phyloP scores from a whole-genome alignment of 1,140 invertebrate genomes.

The Cotesia glomerata region DNA sequence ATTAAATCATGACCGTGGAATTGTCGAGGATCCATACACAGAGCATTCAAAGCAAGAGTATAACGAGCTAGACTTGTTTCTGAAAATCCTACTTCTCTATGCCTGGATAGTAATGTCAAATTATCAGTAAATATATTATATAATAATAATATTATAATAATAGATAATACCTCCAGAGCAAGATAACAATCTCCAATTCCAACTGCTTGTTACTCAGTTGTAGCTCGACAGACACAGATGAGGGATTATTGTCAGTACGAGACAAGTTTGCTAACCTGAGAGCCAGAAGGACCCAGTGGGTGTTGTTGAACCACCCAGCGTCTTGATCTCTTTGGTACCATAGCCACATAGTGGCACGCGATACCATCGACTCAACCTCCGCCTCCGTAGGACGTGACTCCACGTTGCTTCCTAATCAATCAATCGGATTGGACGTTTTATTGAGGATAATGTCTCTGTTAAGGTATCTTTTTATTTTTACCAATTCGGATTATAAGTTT shows the following conservation, averaged over 20 bases:
- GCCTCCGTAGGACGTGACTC: conserved; percentile 33
- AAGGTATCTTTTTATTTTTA: neutral
- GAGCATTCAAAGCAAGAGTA: conserved; percentile 74
- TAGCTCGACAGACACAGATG: conserved; percentile 69
- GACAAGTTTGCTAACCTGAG: conserved; percentile 59
- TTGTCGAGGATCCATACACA: conserved; percentile 81
- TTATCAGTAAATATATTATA: neutral
- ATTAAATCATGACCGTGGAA: conserved; percentile 84
- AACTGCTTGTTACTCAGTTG: conserved; percentile 81
- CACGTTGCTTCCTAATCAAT: neutral
- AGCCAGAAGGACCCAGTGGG: conserved; percentile 74
- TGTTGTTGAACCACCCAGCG: conserved; percentile 80
- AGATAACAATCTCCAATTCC: conserved; percentile 81
- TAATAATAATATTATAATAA: neutral
- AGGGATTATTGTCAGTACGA: conserved; percentile 58
- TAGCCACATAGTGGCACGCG: conserved; percentile 71
- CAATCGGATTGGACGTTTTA: neutral
- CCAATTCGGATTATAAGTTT: neutral
- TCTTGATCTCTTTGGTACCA: conserved; percentile 72
- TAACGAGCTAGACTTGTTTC: conserved; percentile 76
- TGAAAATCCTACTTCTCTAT: conserved; percentile 75
- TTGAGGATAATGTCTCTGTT: neutral
- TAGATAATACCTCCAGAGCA: conserved; percentile 72
- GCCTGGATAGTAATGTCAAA: conserved; percentile 55
- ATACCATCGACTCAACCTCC: conserved; percentile 56